These are phyloP conservation scores for Coenobita brevimanus DNA, from an alignment of 1,140 invertebrate species.

Conservation along the genomic window DNA sequence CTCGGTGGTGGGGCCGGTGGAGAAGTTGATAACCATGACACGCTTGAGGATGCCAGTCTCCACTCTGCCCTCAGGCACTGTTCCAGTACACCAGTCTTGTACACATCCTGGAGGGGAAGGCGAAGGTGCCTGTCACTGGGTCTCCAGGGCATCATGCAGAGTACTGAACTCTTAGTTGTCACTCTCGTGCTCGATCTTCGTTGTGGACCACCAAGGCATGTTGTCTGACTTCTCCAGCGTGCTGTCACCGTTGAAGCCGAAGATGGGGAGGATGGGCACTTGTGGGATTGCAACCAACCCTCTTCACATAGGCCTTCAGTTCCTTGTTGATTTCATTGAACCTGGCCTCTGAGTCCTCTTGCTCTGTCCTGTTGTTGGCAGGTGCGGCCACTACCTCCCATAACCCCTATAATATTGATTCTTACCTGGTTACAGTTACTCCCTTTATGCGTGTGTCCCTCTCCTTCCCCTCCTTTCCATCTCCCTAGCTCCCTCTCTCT, in stretches of 20 bases:
- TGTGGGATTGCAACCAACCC: slow-evolving; percentile 97
- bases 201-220: slow-evolving; percentile 98
- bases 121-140: slow-evolving; percentile 97
- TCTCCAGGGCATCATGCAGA: slow-evolving; percentile 93
- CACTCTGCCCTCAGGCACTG: slow-evolving; percentile 98
- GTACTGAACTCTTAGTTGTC: slow-evolving; percentile 91
- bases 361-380: slow-evolving; percentile 99
- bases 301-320: slow-evolving; percentile 94
- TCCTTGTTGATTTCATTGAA: slow-evolving; percentile 99
- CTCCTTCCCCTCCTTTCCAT: no score
- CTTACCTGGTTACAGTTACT: no score
- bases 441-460: no score
- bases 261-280: slow-evolving; percentile 99
- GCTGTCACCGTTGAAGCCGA: slow-evolving; percentile 99
- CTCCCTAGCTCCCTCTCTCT: no score
- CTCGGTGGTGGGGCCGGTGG: slow-evolving; percentile 95
- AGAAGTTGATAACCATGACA: slow-evolving; percentile 98
- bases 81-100: slow-evolving; percentile 99
- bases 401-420: no score
- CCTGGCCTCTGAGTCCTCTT: slow-evolving; percentile 92
- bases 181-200: slow-evolving; percentile 93
- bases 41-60: slow-evolving; percentile 98
- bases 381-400: slow-evolving; percentile 99
- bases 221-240: slow-evolving; percentile 94
- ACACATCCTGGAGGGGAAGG: slow-evolving; percentile 93